A percentile compares a stretch with the other conserved stretches of the same genome.
Evolutionary conservation across 2,888 invertebrate genomes (phyloP).

Genomic region (Cheilosia pagana): DNA sequence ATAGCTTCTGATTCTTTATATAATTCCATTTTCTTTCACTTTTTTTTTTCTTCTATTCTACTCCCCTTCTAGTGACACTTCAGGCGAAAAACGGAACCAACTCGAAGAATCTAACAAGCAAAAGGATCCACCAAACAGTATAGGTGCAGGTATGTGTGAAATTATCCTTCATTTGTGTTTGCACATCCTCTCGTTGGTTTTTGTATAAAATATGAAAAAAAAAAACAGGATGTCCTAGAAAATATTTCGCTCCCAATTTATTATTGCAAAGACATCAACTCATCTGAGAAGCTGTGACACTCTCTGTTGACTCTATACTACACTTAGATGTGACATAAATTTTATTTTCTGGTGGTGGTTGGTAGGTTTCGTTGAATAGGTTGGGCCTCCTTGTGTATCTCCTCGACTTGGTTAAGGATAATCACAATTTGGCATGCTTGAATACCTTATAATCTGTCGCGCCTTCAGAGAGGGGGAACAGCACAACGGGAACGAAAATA

Average conservation of each 20-base stretch:
- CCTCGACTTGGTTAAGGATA: slow-evolving; percentile 37
- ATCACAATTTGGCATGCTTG: slow-evolving; percentile 48
- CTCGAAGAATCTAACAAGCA: slow-evolving; percentile 20
- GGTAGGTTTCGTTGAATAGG: slow-evolving; percentile 44
- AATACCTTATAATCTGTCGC: slow-evolving; percentile 34
- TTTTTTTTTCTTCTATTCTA: slow-evolving; percentile 6
- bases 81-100: slow-evolving; percentile 51
- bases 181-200: slow-evolving; percentile 37
- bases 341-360: slow-evolving; percentile 53
- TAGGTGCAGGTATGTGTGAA: slow-evolving; percentile 66
- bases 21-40: slow-evolving; percentile 21
- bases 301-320: slow-evolving; percentile 47
- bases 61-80: slow-evolving; percentile 51
- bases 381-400: slow-evolving; percentile 4
- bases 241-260: slow-evolving; percentile 48
- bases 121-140: slow-evolving; percentile 48
- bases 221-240: slow-evolving; percentile 15
- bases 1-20: slow-evolving; percentile 23
- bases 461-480: not conserved
- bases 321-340: slow-evolving; percentile 43
- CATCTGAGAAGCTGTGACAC: slow-evolving; percentile 30
- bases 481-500: slow-evolving; percentile 16
- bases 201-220: slow-evolving; percentile 1
- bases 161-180: slow-evolving; percentile 55
- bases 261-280: slow-evolving; percentile 37